A percentile compares a stretch with the other conserved stretches of the same genome.
phyloP scores from a whole-genome alignment of 2,888 invertebrate species.

The Chymomyza amoena region DNA sequence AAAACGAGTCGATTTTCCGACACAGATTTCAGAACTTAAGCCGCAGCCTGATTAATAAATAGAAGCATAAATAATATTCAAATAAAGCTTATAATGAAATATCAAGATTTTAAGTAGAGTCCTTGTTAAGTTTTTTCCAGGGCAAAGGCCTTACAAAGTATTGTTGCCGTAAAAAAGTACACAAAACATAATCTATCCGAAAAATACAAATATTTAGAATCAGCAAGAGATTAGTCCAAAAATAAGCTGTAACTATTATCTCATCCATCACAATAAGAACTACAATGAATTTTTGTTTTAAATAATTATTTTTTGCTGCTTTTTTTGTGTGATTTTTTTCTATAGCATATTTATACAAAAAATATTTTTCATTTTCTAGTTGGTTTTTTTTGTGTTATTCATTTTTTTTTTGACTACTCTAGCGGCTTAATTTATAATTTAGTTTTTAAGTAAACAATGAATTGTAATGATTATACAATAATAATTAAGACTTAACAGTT shows the following conservation, averaged over 20 bases:
- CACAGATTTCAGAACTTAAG: not conserved
- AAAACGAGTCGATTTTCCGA: no score
- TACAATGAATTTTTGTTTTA: not conserved
- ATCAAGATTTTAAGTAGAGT: not conserved
- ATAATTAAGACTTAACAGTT: slow-evolving; percentile 58
- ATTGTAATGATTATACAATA: slow-evolving; percentile 60
- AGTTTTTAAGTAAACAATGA: slow-evolving; percentile 64
- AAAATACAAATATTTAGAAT: not conserved
- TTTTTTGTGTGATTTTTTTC: slow-evolving; percentile 26
- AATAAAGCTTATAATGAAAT: not conserved
- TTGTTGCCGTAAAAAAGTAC: not conserved
- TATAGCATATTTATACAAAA: slow-evolving; percentile 68
- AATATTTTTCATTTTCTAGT: slow-evolving; percentile 60
- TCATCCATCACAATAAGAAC: not conserved
- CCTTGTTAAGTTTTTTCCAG: not conserved
- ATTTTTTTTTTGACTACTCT: slow-evolving; percentile 29
- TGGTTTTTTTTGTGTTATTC: slow-evolving; percentile 30
- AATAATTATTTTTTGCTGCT: slow-evolving; percentile 20
- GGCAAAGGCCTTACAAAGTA: no score
- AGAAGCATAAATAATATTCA: not conserved
- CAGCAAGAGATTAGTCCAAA: not conserved
- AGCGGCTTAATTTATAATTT: slow-evolving; percentile 56
- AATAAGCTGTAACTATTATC: not conserved
- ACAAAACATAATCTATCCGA: not conserved
- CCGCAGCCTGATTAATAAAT: not conserved